Percentiles rank a stretch among this genome's conserved stretches.
Conservation (phyloP, 2,888 invertebrate species). For the Latrodectus hesperus region DNA sequence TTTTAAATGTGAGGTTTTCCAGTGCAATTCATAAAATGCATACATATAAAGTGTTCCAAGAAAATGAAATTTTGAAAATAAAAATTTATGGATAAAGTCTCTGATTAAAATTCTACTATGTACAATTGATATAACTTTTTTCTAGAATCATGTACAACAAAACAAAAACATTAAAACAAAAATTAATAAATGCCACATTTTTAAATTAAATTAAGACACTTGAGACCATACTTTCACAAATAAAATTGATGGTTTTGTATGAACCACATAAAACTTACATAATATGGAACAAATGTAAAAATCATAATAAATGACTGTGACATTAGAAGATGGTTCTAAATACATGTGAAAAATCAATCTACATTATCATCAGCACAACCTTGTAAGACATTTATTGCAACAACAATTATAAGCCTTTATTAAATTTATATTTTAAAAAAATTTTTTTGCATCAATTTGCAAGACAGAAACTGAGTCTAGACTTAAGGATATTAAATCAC, state of each 20-base stretch:
- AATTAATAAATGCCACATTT: slow-evolving; percentile 37
- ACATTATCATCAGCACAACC: too few species aligned
- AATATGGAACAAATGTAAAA: slow-evolving; percentile 13
- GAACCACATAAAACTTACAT: slow-evolving; percentile 2
- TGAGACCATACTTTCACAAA: not conserved
- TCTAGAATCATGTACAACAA: slow-evolving; percentile 17
- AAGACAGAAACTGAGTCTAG: too few species aligned
- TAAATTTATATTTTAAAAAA: too few species aligned
- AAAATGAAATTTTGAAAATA: not conserved
- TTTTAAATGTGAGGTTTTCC: not conserved
- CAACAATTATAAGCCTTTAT: too few species aligned
- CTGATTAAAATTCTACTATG: slow-evolving; percentile 50
- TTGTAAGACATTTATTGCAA: too few species aligned
- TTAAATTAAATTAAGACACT: slow-evolving; percentile 4
- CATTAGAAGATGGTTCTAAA: not conserved
- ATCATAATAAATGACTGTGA: slow-evolving; percentile 15
- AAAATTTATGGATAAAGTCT: slow-evolving; percentile 9
- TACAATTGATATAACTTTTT: slow-evolving; percentile 20
- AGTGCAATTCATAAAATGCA: not conserved
- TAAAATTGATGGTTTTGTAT: not conserved
- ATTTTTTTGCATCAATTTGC: too few species aligned
- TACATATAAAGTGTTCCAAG: not conserved
- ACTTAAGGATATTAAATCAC: too few species aligned
- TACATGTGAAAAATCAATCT: not conserved
- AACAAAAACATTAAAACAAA: slow-evolving; percentile 11